Evolutionary conservation across 2,888 invertebrate genomes (phyloP), one percentile per base, ranked within the genome.

Genomic region (Ceramica pisi): DNA sequence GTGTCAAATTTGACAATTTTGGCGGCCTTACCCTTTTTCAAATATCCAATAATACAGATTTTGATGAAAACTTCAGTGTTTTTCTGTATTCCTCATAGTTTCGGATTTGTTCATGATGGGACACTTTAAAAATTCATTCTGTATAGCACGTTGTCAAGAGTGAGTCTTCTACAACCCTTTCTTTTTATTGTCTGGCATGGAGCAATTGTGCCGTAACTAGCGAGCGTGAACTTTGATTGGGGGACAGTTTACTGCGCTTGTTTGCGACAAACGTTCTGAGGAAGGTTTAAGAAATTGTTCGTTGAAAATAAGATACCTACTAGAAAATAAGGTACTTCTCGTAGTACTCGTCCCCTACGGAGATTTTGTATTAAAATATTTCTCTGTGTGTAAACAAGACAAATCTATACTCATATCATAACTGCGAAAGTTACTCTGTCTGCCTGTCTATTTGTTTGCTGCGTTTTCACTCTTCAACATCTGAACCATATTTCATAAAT

Each of bases 241-340:
- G 44, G 26, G 59, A 71, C 56, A 50, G 71, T 81, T 81, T 64
- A 63, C 81, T 71, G 51, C 66, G 55, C 62, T 66, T 76, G 71
- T 64, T 71, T 61, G 59, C 48, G 10, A n/a, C 51, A 64, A 76
- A 63, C 51, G 60, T 66, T 56, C 53, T 46, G 19, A 8, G 21
- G 12, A 10, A 55, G 10, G 14, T 56, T 44, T 21, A 14, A 21
- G n/a, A 51, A 60, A 72, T 46, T 23, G 60, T 44, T 48, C 10
- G 12, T 41, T 31, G 41, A 57, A 61, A 71, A 46, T 62, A 55
- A 38, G 26, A 38, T 9, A 14, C 12, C 12, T 12, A 41, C 41
- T n/a, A n/a, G 41, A 57, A 61, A 71, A 46, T 62, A 55, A 38
- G 26, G 21, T 9, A 14, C 5, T 5, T 5, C 46, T 19, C 19